Evolutionary conservation across 2,888 invertebrate species (phyloP).

Genomic region (Thecocarcelia acutangulata): DNA sequence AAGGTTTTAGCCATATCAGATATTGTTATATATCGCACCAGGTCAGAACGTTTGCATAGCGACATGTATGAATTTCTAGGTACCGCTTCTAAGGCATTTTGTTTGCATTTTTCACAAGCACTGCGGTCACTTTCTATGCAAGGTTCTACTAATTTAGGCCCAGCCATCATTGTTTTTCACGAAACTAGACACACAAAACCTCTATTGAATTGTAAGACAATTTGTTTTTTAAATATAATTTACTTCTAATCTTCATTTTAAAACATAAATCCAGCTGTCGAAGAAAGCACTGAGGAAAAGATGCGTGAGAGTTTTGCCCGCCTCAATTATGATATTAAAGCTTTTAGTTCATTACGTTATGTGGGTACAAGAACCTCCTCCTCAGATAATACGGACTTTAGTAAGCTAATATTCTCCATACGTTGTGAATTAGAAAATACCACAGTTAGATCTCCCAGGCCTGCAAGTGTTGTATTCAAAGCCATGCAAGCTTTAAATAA

Average conservation of each 20-base stretch:
- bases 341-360: slow-evolving; percentile 88
- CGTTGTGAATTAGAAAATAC: slow-evolving; percentile 86
- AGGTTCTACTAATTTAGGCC: slow-evolving; percentile 84
- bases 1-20: slow-evolving; percentile 90
- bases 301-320: slow-evolving; percentile 85
- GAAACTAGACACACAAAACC: slow-evolving; percentile 89
- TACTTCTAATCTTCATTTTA: not conserved
- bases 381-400: slow-evolving; percentile 84
- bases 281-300: slow-evolving; percentile 85
- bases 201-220: slow-evolving; percentile 82
- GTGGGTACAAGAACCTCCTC: slow-evolving; percentile 84
- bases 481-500: slow-evolving; percentile 88
- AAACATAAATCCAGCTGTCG: slow-evolving; percentile 80
- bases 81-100: slow-evolving; percentile 88
- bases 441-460: slow-evolving; percentile 86
- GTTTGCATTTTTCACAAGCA: slow-evolving; percentile 86
- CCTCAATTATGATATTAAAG: slow-evolving; percentile 85
- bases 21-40: slow-evolving; percentile 88
- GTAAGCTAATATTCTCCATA: slow-evolving; percentile 83
- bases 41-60: slow-evolving; percentile 87
- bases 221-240: not conserved
- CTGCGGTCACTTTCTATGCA: slow-evolving; percentile 76
- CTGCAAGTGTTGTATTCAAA: slow-evolving; percentile 85
- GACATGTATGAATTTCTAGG: slow-evolving; percentile 90
- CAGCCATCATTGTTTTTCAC: slow-evolving; percentile 89